Percentiles rank a stretch among this genome's conserved stretches.
These are phyloP conservation scores for Nyleta sp. DNA, from an alignment of 2,888 invertebrate genomes.

Conservation along the genomic window DNA sequence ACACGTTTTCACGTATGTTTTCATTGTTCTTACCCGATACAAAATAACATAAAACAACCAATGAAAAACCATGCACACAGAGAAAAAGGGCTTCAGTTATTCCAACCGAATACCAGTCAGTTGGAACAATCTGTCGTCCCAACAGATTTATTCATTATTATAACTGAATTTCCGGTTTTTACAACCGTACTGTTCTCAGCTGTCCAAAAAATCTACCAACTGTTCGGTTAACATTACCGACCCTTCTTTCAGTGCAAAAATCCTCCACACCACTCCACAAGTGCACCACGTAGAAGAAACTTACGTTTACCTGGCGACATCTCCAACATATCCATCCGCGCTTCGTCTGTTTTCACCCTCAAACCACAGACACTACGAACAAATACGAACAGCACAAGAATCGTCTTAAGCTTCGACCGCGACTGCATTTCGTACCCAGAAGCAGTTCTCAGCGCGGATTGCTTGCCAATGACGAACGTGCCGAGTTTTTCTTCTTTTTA, in stretches of 20 bases:
- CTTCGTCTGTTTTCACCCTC: constrained; percentile 45
- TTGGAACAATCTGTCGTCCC: no score
- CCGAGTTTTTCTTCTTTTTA: constrained; percentile 61
- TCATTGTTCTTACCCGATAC: no score
- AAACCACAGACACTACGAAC: constrained; percentile 58
- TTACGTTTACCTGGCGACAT: constrained; percentile 71
- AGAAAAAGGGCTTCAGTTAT: no score
- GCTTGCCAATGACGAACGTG: constrained; percentile 44
- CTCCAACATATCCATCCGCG: constrained; percentile 61
- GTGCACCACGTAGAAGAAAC: constrained; percentile 45
- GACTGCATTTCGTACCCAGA: constrained; percentile 50
- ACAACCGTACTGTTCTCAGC: no score
- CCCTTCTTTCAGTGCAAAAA: no score
- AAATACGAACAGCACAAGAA: constrained; percentile 58
- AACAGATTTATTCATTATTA: no score
- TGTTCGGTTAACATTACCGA: no score
- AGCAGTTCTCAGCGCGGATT: constrained; percentile 23
- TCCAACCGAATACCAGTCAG: no score
- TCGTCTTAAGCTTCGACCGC: constrained; percentile 33
- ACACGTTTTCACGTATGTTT: no score
- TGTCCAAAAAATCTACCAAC: no score
- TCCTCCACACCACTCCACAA: background rate
- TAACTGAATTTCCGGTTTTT: no score
- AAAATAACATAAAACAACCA: no score
- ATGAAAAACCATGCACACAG: background rate